phyloP scores from a whole-genome alignment of 2,797 vertebrate species.

The Rhinoraja longicauda region DNA sequence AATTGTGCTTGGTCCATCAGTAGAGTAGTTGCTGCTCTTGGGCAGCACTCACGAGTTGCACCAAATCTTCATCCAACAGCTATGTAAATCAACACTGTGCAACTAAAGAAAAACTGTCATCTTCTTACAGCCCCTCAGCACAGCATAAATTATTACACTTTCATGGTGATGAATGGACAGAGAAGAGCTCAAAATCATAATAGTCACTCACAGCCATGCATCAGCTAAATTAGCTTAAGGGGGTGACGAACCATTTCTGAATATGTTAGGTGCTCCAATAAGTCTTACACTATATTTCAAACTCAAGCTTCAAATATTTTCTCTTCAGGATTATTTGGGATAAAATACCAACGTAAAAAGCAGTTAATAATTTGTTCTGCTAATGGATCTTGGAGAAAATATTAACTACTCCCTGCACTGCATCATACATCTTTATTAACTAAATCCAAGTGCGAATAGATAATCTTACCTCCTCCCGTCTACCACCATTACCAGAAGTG shows the following conservation, averaged over 20 bases:
- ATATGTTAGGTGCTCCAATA: background rate
- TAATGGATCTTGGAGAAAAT: constrained; percentile 27
- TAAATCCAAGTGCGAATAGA: background rate
- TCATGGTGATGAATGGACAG: background rate
- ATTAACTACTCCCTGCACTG: background rate
- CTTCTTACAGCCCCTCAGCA: background rate
- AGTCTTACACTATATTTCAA: background rate
- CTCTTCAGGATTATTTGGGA: background rate
- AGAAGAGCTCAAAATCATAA: background rate
- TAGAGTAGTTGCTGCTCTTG: background rate
- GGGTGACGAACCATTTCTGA: background rate
- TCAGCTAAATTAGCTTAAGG: background rate
- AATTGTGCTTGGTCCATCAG: background rate
- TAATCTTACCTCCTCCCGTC: constrained; percentile 89
- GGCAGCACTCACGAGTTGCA: background rate
- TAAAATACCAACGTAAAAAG: background rate
- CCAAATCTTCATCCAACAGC: background rate
- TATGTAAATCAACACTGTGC: background rate
- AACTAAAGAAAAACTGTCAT: background rate
- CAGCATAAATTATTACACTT: background rate
- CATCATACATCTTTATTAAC: background rate
- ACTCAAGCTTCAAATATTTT: background rate
- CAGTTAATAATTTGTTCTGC: constrained; percentile 43
- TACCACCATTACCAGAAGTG: constrained; percentile 79
- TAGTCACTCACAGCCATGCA: background rate